Evolutionary conservation across 2,797 vertebrate species (phyloP), one percentile per base, ranked within the genome.

Genomic region (Kryptopterus vitreolus): DNA sequence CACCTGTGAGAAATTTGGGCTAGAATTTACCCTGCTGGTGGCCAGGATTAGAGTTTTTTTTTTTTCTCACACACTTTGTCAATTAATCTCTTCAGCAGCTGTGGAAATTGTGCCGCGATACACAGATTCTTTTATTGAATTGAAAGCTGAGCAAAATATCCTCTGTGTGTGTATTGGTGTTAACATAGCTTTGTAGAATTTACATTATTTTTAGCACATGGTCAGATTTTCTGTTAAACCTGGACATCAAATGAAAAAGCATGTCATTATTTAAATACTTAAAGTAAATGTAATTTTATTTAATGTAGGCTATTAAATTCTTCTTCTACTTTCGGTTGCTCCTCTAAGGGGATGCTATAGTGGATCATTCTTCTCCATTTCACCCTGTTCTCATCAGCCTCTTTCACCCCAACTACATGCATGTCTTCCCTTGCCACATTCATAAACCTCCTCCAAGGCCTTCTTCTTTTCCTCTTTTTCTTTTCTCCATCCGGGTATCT

Each of bases 1-100:
- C 90, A 91, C 91, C 89, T 91, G 89, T 89, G 88, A 78, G 79
- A 89, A 85, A 68, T 71, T 84, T 82, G 87, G 86, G 83, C 81
- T 87, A 84, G 89, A 91, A 89, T 89, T 84, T 80, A 63, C 88
- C 88, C 87, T 83, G 66, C 83, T 77, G 79, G 86, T 89, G 85
- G 86, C 86, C 82, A 66, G 86, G 89, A 91, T 88, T 88, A 83
- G 82, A 43, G 85, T 86, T 91, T 84, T 43, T 65, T 84, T n/a
- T 87, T 85, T 80, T 68, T 22, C 70, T 2, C 65, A 68, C 85
- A 77, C 83, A 78, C 75, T 75, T 81, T 38, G 90, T 88, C 68
- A 87, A 85, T 59, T 90, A 88, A 91, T 92, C 87, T 77, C 22
- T 50, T 0, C 59, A 72, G 59, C 88, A 88, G 89, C 88, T 90